These are phyloP conservation scores for Euglossa dilemma DNA, from an alignment of 1,140 invertebrate genomes.

Conservation along the genomic window DNA sequence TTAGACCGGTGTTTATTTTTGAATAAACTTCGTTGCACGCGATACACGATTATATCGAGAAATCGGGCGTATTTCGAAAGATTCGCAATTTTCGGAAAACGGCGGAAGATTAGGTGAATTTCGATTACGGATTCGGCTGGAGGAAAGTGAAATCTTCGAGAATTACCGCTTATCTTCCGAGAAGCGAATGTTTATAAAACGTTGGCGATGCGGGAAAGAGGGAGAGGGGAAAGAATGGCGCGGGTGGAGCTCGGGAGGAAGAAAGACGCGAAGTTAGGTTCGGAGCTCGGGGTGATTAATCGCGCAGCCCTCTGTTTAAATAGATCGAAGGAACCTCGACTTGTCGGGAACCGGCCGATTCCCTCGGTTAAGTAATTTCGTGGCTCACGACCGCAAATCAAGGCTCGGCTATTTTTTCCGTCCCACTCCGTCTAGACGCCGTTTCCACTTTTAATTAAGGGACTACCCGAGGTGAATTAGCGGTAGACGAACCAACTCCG, in stretches of 20 bases:
- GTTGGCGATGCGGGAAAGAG: not conserved
- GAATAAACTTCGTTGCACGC: too few species aligned
- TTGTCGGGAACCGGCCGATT: slow-evolving; percentile 1
- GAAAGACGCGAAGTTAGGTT: not conserved
- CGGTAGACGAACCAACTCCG: not conserved
- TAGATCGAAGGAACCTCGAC: slow-evolving; percentile 53
- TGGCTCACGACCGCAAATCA: slow-evolving; percentile 10
- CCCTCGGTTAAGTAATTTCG: slow-evolving; percentile 58
- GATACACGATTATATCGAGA: too few species aligned
- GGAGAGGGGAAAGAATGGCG: not conserved
- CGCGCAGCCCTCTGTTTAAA: slow-evolving; percentile 45
- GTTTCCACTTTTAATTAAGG: slow-evolving; percentile 48
- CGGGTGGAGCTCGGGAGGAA: not conserved
- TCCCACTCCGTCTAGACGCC: not conserved
- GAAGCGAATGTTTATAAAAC: not conserved
- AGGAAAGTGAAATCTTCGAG: too few species aligned
- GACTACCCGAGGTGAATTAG: slow-evolving; percentile 3
- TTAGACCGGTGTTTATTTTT: too few species aligned
- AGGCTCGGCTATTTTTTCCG: not conserved
- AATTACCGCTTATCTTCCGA: not conserved
- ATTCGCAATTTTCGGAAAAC: too few species aligned
- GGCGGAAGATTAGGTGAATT: too few species aligned
- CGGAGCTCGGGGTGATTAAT: slow-evolving; percentile 55
- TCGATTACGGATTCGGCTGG: too few species aligned
- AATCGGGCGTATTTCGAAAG: too few species aligned